Conservation (phyloP, 2,113 vertebrate genomes). For the Silurus meridionalis region DNA sequence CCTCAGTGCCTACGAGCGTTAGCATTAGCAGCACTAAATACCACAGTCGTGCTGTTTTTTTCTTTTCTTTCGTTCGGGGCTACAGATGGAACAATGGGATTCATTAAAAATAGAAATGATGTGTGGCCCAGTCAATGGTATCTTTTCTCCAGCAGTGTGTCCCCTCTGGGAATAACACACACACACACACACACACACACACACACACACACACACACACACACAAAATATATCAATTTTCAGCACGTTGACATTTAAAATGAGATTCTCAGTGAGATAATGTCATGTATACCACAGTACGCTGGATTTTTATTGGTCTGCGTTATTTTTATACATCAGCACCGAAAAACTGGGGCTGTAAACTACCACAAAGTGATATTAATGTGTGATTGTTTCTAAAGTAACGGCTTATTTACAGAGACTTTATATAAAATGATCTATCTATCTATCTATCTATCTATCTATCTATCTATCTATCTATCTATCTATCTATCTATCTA, state of each 20-base stretch:
- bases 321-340: neutral
- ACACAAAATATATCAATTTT: conserved; percentile 49
- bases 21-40: conserved; percentile 16
- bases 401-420: neutral
- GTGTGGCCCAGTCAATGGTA: conserved; percentile 56
- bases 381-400: neutral
- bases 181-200: neutral
- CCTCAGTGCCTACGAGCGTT: neutral
- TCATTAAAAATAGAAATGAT: conserved; percentile 65
- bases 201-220: conserved; percentile 11
- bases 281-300: neutral
- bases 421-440: too few species aligned
- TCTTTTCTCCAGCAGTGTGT: conserved; percentile 50
- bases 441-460: too few species aligned
- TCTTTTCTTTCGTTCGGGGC: conserved; percentile 10
- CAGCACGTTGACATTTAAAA: conserved; percentile 52
- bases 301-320: neutral
- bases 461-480: too few species aligned
- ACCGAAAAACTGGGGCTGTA: neutral
- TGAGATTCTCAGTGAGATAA: conserved; percentile 34
- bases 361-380: neutral
- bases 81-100: conserved; percentile 45
- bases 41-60: neutral
- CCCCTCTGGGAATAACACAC: conserved; percentile 38
- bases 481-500: too few species aligned